Evolutionary conservation across 2,888 invertebrate genomes (phyloP).

Genomic region (Belgica antarctica): DNA sequence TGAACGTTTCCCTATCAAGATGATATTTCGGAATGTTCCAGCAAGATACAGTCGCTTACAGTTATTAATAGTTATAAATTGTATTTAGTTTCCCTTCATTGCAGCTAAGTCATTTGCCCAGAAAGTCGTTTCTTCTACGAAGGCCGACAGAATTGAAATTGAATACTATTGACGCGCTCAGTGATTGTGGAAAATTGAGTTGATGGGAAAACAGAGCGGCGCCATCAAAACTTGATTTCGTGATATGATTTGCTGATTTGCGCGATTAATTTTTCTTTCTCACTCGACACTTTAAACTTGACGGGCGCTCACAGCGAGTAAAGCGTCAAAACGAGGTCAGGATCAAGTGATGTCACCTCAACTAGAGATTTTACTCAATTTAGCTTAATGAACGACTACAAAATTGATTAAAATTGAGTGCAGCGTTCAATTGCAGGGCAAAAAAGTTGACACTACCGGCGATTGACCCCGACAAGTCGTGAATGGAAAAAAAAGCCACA

Average conservation of each 20-base stretch:
- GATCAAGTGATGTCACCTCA: too few relatives aligned
- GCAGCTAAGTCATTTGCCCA: too few relatives aligned
- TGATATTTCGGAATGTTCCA: conserved; percentile 8
- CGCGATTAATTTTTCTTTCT: conserved; percentile 12
- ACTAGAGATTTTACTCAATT: too few relatives aligned
- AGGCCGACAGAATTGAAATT: conserved; percentile 21
- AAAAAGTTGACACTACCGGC: too few relatives aligned
- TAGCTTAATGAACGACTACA: conserved; percentile 4
- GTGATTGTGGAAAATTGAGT: neutral
- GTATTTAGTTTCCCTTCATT: neutral
- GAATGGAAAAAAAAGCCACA: neutral
- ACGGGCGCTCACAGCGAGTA: conserved; percentile 11
- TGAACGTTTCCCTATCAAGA: neutral
- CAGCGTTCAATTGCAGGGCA: neutral
- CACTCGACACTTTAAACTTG: conserved; percentile 4
- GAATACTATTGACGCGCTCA: conserved; percentile 20
- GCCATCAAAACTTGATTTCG: conserved; percentile 1
- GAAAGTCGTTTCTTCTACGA: too few relatives aligned
- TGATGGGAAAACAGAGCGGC: neutral
- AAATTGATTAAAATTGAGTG: too few relatives aligned
- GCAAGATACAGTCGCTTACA: neutral
- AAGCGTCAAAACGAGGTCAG: too few relatives aligned
- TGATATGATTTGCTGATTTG: conserved; percentile 24
- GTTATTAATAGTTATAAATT: neutral
- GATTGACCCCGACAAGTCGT: too few relatives aligned